Evolutionary conservation across 2,888 invertebrate species (phyloP).

Genomic region (Clostera curtula): DNA sequence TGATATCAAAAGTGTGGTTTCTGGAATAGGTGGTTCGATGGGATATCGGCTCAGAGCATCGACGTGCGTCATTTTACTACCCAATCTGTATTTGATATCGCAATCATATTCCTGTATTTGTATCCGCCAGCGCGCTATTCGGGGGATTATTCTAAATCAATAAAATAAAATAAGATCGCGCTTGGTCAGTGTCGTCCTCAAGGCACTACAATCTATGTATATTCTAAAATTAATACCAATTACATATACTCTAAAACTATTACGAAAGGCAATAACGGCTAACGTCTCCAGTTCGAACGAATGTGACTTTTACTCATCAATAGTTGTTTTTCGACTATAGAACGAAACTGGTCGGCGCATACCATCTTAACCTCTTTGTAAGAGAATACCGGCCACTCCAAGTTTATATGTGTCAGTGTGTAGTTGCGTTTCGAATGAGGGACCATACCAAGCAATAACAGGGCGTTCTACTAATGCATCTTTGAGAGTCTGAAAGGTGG

Average conservation of each 20-base stretch:
- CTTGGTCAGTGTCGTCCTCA: conserved; percentile 14
- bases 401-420: conserved; percentile 4
- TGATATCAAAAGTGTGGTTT: background rate
- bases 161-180: conserved; percentile 12
- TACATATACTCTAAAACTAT: conserved; percentile 9
- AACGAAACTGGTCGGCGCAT: background rate
- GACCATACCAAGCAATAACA: conserved; percentile 1
- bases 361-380: conserved; percentile 1
- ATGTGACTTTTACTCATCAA: background rate
- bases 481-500: conserved; percentile 1
- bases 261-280: background rate
- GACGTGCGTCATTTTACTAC: conserved; percentile 13
- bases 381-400: background rate
- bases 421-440: conserved; percentile 1
- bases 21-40: background rate
- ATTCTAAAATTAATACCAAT: conserved; percentile 12
- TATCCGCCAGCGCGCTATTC: conserved; percentile 16
- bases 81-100: conserved; percentile 13
- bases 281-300: conserved; percentile 1
- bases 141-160: too few relatives aligned
- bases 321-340: background rate
- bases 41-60: conserved; percentile 6
- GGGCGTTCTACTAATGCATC: background rate
- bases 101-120: conserved; percentile 19
- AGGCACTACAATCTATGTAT: conserved; percentile 16